phyloP scores from a whole-genome alignment of 1,140 invertebrate genomes.

The Dinothrombium tinctorium region DNA sequence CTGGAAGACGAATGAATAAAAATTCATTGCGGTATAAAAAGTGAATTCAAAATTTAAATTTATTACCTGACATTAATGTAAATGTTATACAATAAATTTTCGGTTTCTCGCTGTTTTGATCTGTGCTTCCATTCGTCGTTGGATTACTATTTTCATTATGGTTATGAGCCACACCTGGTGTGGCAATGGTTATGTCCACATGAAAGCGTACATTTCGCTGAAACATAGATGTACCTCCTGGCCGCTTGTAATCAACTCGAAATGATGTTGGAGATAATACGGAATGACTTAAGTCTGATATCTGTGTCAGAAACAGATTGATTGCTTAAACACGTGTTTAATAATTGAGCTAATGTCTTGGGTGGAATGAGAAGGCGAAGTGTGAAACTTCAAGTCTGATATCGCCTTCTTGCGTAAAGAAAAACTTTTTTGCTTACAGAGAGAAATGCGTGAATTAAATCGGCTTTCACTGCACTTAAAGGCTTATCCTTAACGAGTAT shows the following conservation, averaged over 20 bases:
- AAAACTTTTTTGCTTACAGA: constrained; percentile 47
- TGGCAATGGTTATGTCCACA: constrained; percentile 33
- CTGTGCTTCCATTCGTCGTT: constrained; percentile 5
- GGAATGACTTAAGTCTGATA: constrained; percentile 89
- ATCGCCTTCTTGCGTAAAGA: too few relatives aligned
- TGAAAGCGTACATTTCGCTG: constrained; percentile 87
- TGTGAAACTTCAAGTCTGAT: too few relatives aligned
- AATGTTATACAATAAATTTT: constrained; percentile 81
- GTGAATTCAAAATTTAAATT: too few relatives aligned
- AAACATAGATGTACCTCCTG: constrained; percentile 76
- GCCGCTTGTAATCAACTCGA: constrained; percentile 80
- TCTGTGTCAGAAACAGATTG: constrained; percentile 42
- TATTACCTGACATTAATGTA: constrained; percentile 70
- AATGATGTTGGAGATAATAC: constrained; percentile 95
- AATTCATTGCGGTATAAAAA: too few relatives aligned
- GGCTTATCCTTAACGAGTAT: constrained; percentile 84
- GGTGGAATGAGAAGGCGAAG: too few relatives aligned
- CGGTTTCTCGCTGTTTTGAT: constrained; percentile 29
- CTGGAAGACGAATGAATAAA: constrained; percentile 25
- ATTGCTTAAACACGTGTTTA: too few relatives aligned
- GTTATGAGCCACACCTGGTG: constrained; percentile 16
- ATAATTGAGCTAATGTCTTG: too few relatives aligned
- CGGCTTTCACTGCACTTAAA: constrained; percentile 83
- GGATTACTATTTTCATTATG: constrained; percentile 7
- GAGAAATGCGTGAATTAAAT: constrained; percentile 91